phyloP scores from a whole-genome alignment of 1,140 invertebrate species.

The Bombus affinis region DNA sequence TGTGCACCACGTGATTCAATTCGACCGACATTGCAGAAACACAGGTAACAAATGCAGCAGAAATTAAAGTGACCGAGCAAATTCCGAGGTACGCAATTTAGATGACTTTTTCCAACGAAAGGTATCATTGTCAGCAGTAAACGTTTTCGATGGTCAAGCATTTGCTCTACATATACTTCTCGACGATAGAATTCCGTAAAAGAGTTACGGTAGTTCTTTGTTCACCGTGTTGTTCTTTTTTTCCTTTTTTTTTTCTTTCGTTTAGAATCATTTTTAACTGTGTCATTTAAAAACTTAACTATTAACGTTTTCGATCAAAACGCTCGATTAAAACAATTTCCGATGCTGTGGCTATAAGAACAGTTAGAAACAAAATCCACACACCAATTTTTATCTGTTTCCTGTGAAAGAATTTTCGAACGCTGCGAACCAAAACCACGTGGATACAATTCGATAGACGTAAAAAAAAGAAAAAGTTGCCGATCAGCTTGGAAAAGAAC shows the following conservation, averaged over 20 bases:
- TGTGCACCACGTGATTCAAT: neutral
- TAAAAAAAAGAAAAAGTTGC: neutral
- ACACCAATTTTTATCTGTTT: neutral
- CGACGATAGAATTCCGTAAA: no score
- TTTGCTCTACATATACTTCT: neutral
- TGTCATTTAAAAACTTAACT: neutral
- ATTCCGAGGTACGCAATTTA: neutral
- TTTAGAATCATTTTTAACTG: neutral
- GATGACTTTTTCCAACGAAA: neutral
- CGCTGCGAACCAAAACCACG: neutral
- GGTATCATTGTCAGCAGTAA: neutral
- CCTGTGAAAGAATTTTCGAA: neutral
- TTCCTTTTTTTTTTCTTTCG: no score
- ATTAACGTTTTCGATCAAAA: neutral
- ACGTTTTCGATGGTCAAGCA: neutral
- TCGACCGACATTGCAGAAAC: constrained; percentile 1
- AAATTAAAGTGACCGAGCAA: neutral
- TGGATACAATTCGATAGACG: neutral
- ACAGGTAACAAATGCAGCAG: neutral
- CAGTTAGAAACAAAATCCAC: no score
- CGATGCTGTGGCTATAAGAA: no score
- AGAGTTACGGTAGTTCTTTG: no score
- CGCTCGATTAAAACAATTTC: neutral
- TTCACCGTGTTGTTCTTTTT: no score
- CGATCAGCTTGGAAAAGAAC: neutral